A percentile compares a stretch with the other conserved stretches of the same genome.
phyloP scores from a whole-genome alignment of 2,113 vertebrate species.

The Grammomys surdaster region DNA sequence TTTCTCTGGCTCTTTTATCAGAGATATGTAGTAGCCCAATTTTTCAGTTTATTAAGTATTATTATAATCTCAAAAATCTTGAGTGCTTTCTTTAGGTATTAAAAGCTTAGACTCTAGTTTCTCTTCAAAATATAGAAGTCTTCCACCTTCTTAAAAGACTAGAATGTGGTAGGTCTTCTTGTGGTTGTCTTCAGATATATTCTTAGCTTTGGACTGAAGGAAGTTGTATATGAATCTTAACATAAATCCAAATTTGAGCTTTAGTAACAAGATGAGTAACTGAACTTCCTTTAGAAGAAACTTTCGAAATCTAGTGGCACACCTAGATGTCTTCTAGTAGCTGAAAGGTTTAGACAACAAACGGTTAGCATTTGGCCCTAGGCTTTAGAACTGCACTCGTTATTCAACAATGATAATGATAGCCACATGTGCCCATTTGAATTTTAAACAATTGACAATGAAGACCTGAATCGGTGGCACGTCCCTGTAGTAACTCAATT shows the following conservation, averaged over 20 bases:
- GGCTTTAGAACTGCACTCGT: not conserved
- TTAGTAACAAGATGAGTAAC: not conserved
- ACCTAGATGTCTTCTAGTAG: not conserved
- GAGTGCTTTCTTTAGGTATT: not conserved
- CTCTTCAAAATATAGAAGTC: not conserved
- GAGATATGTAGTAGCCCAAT: not conserved
- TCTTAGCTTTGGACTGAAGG: constrained; percentile 21
- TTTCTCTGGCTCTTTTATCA: not conserved
- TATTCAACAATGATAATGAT: not conserved
- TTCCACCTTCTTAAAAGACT: not conserved
- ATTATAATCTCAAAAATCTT: not conserved
- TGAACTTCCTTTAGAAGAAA: not conserved
- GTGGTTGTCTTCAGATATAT: constrained; percentile 33
- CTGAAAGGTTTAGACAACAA: constrained; percentile 34
- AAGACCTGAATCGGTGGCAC: not conserved
- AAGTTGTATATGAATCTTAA: constrained; percentile 1
- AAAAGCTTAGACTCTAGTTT: not conserved
- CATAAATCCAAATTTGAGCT: constrained; percentile 8
- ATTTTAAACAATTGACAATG: not conserved
- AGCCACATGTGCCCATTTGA: not conserved
- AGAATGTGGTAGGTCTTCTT: not conserved
- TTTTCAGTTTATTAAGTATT: constrained; percentile 17
- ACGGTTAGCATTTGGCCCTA: not conserved
- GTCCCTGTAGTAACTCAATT: not conserved
- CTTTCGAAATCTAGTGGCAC: not conserved